Evolutionary conservation across 2,113 vertebrate genomes (phyloP), one percentile per base, ranked within the genome.

Genomic region (Cyanocitta stelleri): DNA sequence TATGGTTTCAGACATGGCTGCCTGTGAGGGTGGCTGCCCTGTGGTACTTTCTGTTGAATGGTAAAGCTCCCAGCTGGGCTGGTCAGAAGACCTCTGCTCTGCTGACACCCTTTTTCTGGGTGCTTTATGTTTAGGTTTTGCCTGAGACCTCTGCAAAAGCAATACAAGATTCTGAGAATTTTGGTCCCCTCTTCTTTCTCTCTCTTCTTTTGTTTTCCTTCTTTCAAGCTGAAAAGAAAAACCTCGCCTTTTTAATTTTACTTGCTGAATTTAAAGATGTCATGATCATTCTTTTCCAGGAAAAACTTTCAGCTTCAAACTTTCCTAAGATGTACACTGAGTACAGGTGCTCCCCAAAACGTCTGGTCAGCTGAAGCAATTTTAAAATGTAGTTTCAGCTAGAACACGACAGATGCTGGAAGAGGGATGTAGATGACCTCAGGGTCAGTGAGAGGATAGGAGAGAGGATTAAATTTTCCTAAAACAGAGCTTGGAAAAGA

Each of bases 301-400:
- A 92, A 74, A 56, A 87, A 7, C 24, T 59, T 83, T 77, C 39
- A 59, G 43, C 33, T 84, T 90, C 37, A 32, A 8, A 44, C 41
- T 84, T 24, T 59, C 33, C 23, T 39, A 58, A 81, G 61, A n/a
- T 27, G 13, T 80, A 39, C 5, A 11, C 30, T 16, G 22, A 54
- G 12, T 62, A 16, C 32, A n/a, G 6, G 4, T 1, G 0, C 39
- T 89, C 39, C 52, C 17, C 6, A 63, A 32, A 81, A 48, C 0
- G 0, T 26, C 26, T 43, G 27, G 27, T 64, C 35, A 85, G 29
- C 52, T 76, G 41, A 67, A 85, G 16, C 29, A 64, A 26, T 86
- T 72, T 27, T 24, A 80, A 93, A 90, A 76, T 43, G n/a, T 27
- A 32, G 1, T 59, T 27, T 37, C 32, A 52, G 17, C 56, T 77